phyloP scores from a whole-genome alignment of 1,140 invertebrate species.

The Drosophila gunungcola region DNA sequence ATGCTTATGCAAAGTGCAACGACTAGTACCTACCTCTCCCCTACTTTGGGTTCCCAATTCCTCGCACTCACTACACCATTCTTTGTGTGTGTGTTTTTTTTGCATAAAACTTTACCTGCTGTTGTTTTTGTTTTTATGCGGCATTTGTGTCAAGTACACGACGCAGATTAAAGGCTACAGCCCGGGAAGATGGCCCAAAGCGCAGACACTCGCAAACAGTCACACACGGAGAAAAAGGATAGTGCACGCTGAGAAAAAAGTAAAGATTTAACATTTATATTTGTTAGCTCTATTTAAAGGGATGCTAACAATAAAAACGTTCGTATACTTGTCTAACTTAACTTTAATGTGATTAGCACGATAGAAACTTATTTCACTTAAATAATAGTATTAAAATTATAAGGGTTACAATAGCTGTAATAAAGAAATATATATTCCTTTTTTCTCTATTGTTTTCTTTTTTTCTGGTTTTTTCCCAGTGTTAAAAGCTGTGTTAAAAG shows the following conservation, averaged over 20 bases:
- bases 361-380: too few relatives aligned
- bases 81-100: constrained; percentile 31
- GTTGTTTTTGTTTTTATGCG: constrained; percentile 70
- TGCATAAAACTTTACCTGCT: constrained; percentile 67
- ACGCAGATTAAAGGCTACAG: constrained; percentile 78
- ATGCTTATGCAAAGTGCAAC: constrained; percentile 69
- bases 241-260: background rate
- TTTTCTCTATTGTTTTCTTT: too few relatives aligned
- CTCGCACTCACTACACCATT: background rate
- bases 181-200: constrained; percentile 70
- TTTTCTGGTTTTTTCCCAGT: too few relatives aligned
- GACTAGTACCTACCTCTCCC: constrained; percentile 10
- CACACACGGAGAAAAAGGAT: background rate
- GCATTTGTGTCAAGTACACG: constrained; percentile 82
- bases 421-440: too few relatives aligned
- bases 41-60: background rate
- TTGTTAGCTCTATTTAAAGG: too few relatives aligned
- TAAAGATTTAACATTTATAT: background rate
- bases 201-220: constrained; percentile 28
- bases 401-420: too few relatives aligned
- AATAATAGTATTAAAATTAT: too few relatives aligned
- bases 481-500: too few relatives aligned
- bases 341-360: too few relatives aligned
- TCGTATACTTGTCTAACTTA: too few relatives aligned
- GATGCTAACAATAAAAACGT: too few relatives aligned